Conservation (phyloP, 2,888 invertebrate genomes). For the Caenorhabditis doughertyi region DNA sequence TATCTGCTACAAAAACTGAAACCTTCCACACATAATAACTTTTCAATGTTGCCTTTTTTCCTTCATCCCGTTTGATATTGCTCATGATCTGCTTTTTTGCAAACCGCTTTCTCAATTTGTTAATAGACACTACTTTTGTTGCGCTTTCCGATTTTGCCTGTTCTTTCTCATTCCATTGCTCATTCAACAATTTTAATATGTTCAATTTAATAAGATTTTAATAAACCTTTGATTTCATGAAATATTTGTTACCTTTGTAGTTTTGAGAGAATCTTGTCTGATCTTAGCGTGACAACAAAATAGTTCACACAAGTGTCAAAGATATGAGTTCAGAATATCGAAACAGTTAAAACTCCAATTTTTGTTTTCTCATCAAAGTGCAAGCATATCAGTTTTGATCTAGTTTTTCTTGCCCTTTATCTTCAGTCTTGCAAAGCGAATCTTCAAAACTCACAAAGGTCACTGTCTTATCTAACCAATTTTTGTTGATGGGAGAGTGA, state of each 20-base stretch:
- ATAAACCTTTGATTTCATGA: constrained; percentile 42
- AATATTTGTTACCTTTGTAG: no score
- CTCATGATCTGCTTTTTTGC: constrained; percentile 51
- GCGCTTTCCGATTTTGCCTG: constrained; percentile 22
- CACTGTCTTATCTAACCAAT: constrained; percentile 35
- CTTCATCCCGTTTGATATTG: constrained; percentile 31
- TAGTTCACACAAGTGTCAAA: no score
- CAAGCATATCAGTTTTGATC: no score
- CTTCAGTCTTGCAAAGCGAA: no score
- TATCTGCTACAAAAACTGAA: constrained; percentile 70
- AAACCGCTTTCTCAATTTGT: constrained; percentile 26
- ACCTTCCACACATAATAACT: neutral
- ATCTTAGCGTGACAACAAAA: no score
- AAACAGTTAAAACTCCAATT: no score
- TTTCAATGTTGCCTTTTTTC: constrained; percentile 8
- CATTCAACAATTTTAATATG: neutral
- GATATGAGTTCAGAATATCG: no score
- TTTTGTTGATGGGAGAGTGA: constrained; percentile 42
- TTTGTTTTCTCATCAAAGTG: no score
- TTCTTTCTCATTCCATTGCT: constrained; percentile 25
- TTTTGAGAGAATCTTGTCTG: no score
- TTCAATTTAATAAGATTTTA: constrained; percentile 38
- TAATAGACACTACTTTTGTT: constrained; percentile 38
- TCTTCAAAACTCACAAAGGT: constrained; percentile 6
- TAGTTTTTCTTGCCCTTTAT: no score